phyloP scores from a whole-genome alignment of 2,888 invertebrate species.

The Caenorhabditis becei region DNA sequence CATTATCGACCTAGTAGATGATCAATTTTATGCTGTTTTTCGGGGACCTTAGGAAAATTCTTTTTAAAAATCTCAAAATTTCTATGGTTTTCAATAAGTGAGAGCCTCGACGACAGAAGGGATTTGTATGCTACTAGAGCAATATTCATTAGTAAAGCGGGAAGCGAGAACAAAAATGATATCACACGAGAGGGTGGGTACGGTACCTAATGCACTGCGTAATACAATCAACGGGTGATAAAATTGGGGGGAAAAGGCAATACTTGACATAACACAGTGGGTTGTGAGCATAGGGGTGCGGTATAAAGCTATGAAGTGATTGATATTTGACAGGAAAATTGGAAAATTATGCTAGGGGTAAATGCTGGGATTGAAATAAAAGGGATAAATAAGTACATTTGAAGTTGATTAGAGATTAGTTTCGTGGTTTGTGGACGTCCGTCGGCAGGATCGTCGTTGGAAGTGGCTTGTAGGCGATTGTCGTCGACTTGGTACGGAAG shows the following conservation, averaged over 20 bases:
- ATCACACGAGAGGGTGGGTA: constrained; percentile 15
- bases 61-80: too few relatives aligned
- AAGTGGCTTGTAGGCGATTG: constrained; percentile 52
- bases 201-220: constrained; percentile 8
- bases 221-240: constrained; percentile 15
- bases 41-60: too few relatives aligned
- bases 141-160: constrained; percentile 15
- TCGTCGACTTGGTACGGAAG: constrained; percentile 73
- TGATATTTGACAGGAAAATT: constrained; percentile 31
- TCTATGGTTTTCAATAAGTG: too few relatives aligned
- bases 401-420: constrained; percentile 5
- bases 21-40: too few relatives aligned
- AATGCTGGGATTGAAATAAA: too few relatives aligned
- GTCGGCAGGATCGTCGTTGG: constrained; percentile 45
- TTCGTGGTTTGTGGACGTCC: constrained; percentile 49
- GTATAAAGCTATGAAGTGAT: constrained; percentile 57
- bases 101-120: too few relatives aligned
- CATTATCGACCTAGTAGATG: too few relatives aligned
- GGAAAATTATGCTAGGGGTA: constrained; percentile 37
- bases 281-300: constrained; percentile 6
- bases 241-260: constrained; percentile 22
- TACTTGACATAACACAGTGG: constrained; percentile 14
- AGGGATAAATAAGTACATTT: not conserved
- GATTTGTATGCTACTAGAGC: too few relatives aligned
- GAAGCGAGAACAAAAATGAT: not conserved